A percentile compares a stretch with the other conserved stretches of the same genome.
Conservation (phyloP, 30 jellyfish, hydroid and myxozoan genomes). For the Sanderia malayensis region DNA sequence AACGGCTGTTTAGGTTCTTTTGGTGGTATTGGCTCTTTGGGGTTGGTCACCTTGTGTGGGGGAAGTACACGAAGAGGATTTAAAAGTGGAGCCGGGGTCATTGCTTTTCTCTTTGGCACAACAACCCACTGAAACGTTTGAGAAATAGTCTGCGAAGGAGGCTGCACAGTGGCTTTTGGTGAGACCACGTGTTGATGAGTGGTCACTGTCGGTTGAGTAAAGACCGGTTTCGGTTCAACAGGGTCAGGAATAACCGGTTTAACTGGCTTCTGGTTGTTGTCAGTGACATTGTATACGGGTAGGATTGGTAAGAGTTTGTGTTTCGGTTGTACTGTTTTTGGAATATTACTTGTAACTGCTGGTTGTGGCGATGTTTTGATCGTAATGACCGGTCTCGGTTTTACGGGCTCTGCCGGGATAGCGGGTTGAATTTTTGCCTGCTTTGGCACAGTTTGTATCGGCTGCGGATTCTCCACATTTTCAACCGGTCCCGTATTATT, state of each 20-base stretch:
- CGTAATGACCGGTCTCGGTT: background rate
- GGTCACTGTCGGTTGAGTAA: slow-evolving; percentile 61
- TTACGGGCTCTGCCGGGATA: background rate
- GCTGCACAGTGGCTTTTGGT: background rate
- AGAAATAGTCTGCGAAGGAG: background rate
- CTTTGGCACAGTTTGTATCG: background rate
- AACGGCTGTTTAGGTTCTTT: slow-evolving; percentile 33
- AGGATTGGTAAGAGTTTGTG: slow-evolving; percentile 22
- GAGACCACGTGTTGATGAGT: slow-evolving; percentile 38
- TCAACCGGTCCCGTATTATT: background rate
- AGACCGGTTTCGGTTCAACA: slow-evolving; percentile 34
- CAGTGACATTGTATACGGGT: slow-evolving; percentile 43
- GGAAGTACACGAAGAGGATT: slow-evolving; percentile 31
- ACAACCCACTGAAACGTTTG: slow-evolving; percentile 48
- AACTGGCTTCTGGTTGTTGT: background rate
- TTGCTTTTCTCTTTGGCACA: slow-evolving; percentile 49
- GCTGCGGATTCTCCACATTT: background rate
- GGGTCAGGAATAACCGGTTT: slow-evolving; percentile 13
- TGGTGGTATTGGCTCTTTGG: slow-evolving; percentile 52
- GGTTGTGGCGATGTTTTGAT: background rate
- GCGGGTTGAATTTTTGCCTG: background rate
- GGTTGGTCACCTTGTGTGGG: slow-evolving; percentile 37
- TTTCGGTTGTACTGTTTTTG: slow-evolving; percentile 5
- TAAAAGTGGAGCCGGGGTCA: slow-evolving; percentile 37
- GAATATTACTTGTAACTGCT: background rate